A percentile compares a stretch with the other conserved stretches of the same genome.
phyloP scores from a whole-genome alignment of 2,888 invertebrate genomes.

The Hartigia nigra region DNA sequence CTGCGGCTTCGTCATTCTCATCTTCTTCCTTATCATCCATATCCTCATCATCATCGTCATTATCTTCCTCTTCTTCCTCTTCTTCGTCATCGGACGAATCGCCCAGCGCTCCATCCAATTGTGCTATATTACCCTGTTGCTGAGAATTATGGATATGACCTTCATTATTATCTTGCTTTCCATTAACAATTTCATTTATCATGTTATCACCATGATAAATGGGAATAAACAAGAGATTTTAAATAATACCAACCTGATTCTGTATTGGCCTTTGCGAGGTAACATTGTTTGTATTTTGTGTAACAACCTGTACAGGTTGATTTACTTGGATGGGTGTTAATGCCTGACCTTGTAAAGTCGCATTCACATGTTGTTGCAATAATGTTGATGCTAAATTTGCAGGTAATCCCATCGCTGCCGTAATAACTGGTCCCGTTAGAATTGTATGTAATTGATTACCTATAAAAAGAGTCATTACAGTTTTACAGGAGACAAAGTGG shows the following conservation, averaged over 20 bases:
- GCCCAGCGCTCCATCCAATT: conserved; percentile 73
- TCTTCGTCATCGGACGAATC: conserved; percentile 83
- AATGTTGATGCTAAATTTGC: conserved; percentile 83
- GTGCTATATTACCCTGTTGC: conserved; percentile 59
- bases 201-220: neutral
- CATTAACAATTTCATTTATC: neutral
- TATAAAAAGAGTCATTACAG: conserved; percentile 35
- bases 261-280: conserved; percentile 50
- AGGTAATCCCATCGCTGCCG: conserved; percentile 90
- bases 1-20: conserved; percentile 62
- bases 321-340: conserved; percentile 56
- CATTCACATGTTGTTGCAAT: conserved; percentile 90
- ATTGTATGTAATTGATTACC: conserved; percentile 75
- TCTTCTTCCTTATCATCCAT: conserved; percentile 66
- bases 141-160: conserved; percentile 2
- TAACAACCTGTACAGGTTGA: conserved; percentile 54
- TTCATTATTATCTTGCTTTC: neutral
- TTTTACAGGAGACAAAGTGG: neutral
- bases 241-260: conserved; percentile 44
- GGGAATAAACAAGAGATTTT: neutral
- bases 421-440: conserved; percentile 87
- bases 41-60: conserved; percentile 68
- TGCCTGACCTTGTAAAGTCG: conserved; percentile 74
- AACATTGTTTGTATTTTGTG: conserved; percentile 48
- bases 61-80: conserved; percentile 76